Evolutionary conservation across 2,888 invertebrate genomes (phyloP).

Genomic region (Phortica magna): DNA sequence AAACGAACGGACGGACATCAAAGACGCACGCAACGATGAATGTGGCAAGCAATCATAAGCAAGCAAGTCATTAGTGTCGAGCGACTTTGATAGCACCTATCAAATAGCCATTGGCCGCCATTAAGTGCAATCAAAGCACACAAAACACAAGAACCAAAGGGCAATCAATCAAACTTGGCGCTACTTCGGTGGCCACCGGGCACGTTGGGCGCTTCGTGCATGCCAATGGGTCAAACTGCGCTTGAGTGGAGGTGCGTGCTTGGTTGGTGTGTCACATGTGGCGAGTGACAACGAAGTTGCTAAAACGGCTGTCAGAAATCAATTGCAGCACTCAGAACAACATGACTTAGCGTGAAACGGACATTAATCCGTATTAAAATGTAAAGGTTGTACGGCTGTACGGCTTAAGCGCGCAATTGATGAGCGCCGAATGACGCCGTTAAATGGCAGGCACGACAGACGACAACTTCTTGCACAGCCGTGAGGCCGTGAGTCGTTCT

Average conservation of each 20-base stretch:
- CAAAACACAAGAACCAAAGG: neutral
- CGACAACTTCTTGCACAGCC: neutral
- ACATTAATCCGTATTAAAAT: constrained; percentile 29
- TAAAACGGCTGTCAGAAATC: neutral
- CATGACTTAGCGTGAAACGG: neutral
- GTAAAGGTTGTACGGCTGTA: constrained; percentile 5
- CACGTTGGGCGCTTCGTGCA: neutral
- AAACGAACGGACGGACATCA: neutral
- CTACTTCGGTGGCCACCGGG: neutral
- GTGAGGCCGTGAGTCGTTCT: too few species aligned
- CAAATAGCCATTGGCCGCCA: neutral
- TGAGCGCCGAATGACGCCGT: constrained; percentile 15
- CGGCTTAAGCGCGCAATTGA: constrained; percentile 10
- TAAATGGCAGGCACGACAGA: neutral
- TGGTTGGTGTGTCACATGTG: neutral
- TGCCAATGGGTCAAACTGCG: neutral
- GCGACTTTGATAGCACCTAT: neutral
- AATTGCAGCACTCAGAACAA: neutral
- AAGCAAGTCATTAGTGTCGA: constrained; percentile 17
- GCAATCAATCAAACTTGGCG: constrained; percentile 12
- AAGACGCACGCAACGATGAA: neutral
- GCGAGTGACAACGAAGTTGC: neutral
- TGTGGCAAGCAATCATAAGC: neutral
- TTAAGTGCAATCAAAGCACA: constrained; percentile 14
- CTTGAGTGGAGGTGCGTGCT: neutral